Base-by-base conservation (phyloP, 2,888 invertebrate species). In the Euzophera pinguis region DNA sequence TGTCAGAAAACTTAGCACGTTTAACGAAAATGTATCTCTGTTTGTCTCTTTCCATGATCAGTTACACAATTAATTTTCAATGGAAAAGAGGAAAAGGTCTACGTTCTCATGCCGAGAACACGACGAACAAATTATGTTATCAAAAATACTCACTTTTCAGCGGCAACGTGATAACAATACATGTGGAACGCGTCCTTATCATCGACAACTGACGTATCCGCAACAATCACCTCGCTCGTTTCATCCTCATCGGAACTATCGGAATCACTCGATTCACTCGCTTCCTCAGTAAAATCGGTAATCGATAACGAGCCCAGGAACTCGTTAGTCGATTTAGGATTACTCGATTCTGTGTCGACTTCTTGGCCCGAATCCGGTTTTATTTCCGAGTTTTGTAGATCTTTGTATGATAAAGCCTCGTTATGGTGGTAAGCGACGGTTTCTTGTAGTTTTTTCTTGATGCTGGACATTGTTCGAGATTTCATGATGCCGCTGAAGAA, bases 401-500 rank as follows among this genome's bases (percentile, higher is more conserved):
- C 10, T 53, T 77, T 78, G 1, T 75, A 59, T 0, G 57, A 50
- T 22, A 71, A 70, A 0, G 64, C 61, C 61, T 82, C 75, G 47
- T 56, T 72, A 22, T 70, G 68, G 53, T 91, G 90, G 51, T 84
- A 75, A 0, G 66, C 39, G 0, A 74, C 73, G 0, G 78, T 69
- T 27, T 90, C 86, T 58, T 73, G 70, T 0, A 90, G 69, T 0
- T 78, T 71, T 54, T 75, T 76, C 57, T 81, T 84, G 0, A 90
- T 69, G 53, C 83, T 81, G 0, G 63, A 48, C 1, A 89, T 62
- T 0, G 75, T 71, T 1, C 86, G 74, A 0, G 89, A 80, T 57
- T 90, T 90, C 9, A 83, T 70, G 12, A 90, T 53, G 0, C 90
- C 91, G 60, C 83, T 82, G 69, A 86, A 90, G 75, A 88, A 87